Percentiles rank a stretch among this genome's conserved stretches.
Evolutionary conservation across 2,888 invertebrate genomes (phyloP).

Genomic region (Athalia cordata): DNA sequence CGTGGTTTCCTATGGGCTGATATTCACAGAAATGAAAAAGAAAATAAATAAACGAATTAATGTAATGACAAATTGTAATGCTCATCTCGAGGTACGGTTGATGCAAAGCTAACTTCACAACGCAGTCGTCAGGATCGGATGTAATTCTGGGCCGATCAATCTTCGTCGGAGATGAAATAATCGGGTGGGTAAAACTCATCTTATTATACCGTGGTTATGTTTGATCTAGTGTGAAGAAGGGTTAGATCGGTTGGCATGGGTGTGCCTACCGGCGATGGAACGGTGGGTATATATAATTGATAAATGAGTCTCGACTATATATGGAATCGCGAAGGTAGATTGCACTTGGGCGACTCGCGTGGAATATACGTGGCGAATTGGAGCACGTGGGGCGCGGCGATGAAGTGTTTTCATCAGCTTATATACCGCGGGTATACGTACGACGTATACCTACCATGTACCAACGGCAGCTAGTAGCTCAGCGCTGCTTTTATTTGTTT

Average conservation of each 20-base stretch:
- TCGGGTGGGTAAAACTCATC: too few relatives aligned
- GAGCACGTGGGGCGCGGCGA: constrained; percentile 39
- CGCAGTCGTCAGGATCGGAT: too few relatives aligned
- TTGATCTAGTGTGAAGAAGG: not conserved
- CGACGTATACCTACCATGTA: not conserved
- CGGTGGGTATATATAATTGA: constrained; percentile 22
- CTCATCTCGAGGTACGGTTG: too few relatives aligned
- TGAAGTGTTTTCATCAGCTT: constrained; percentile 29
- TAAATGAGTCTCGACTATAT: constrained; percentile 32
- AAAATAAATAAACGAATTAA: too few relatives aligned
- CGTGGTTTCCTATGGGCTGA: not conserved
- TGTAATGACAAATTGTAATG: too few relatives aligned
- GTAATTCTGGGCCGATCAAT: too few relatives aligned
- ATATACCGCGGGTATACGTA: not conserved
- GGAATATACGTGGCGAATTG: constrained; percentile 23
- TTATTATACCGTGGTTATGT: too few relatives aligned
- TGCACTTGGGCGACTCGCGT: constrained; percentile 14
- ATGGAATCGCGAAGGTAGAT: constrained; percentile 31
- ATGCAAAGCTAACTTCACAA: too few relatives aligned
- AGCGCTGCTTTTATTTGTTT: not conserved
- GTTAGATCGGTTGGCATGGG: not conserved
- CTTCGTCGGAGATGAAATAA: too few relatives aligned
- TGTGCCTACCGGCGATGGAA: not conserved
- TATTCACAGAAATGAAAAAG: too few relatives aligned
- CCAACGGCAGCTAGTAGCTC: not conserved